Evolutionary conservation across 1,140 invertebrate genomes (phyloP).

Genomic region (Harlomillsia oculata): DNA sequence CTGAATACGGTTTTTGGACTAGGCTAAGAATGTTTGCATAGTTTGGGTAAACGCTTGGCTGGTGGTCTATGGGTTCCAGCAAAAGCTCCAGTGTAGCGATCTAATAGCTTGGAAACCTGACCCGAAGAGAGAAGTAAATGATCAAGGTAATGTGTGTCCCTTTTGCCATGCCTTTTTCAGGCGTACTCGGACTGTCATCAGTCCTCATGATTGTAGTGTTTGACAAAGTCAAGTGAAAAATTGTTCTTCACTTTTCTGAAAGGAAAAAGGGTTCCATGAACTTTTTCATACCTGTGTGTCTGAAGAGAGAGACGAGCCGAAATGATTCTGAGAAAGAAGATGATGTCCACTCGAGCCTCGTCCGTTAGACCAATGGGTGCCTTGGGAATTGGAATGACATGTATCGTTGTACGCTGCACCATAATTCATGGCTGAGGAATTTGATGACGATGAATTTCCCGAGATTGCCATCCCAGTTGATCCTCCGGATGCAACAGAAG

Average conservation of each 20-base stretch:
- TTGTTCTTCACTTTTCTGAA: too few relatives aligned
- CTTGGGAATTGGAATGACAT: conserved; percentile 30
- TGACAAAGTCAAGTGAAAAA: neutral
- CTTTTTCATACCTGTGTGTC: conserved; percentile 28
- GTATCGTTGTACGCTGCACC: conserved; percentile 4
- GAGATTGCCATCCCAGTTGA: conserved; percentile 14
- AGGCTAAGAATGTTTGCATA: too few relatives aligned
- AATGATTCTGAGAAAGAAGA: conserved; percentile 32
- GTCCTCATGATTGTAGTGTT: neutral
- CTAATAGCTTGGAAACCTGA: neutral
- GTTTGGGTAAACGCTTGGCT: too few relatives aligned
- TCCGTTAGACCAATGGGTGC: conserved; percentile 30
- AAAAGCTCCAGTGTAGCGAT: too few relatives aligned
- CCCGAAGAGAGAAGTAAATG: neutral
- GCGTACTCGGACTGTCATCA: neutral
- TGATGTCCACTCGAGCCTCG: conserved; percentile 8
- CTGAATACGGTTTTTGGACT: too few relatives aligned
- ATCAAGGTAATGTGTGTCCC: neutral
- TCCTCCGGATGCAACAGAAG: conserved; percentile 7
- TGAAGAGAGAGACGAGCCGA: conserved; percentile 15
- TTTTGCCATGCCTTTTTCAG: neutral
- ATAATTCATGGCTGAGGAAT: conserved; percentile 10
- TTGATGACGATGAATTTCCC: neutral
- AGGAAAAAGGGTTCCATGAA: neutral
- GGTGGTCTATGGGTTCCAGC: too few relatives aligned